Evolutionary conservation across 1,140 invertebrate species (phyloP).

Genomic region (Ceratina calcarata): DNA sequence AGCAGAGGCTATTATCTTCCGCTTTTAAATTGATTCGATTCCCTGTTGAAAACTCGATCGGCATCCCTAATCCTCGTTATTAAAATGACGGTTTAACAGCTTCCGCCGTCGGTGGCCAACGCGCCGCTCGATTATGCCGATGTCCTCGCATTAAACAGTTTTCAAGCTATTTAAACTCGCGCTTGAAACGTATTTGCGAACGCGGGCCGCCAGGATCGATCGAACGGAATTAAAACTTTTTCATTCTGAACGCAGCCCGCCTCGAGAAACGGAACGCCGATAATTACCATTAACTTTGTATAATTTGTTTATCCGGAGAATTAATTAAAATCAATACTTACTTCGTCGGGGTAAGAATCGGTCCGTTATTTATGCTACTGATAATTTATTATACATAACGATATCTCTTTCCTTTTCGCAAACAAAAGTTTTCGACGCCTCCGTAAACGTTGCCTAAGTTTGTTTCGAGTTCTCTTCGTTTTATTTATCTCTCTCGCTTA

Average conservation of each 20-base stretch:
- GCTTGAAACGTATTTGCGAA: background rate
- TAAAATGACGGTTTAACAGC: constrained; percentile 10
- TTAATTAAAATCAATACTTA: background rate
- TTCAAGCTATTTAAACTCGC: constrained; percentile 5
- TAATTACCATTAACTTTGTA: background rate
- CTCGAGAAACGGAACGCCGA: background rate
- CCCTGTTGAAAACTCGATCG: no score
- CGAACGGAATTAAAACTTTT: constrained; percentile 14
- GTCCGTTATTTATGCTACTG: background rate
- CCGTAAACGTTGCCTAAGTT: no score
- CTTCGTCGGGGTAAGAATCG: no score
- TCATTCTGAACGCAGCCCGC: background rate
- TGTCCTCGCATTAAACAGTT: constrained; percentile 1
- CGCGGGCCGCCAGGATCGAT: background rate
- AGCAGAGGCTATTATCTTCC: no score
- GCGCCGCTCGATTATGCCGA: background rate
- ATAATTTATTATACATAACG: background rate
- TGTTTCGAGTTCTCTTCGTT: no score
- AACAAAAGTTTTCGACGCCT: no score
- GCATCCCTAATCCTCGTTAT: background rate
- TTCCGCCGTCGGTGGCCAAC: background rate
- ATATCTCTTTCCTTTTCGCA: background rate
- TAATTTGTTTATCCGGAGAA: background rate
- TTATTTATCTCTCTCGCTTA: no score
- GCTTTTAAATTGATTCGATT: no score